These are phyloP conservation scores for Drosophila quadrilineata DNA, from an alignment of 1,140 invertebrate species.

Conservation along the genomic window DNA sequence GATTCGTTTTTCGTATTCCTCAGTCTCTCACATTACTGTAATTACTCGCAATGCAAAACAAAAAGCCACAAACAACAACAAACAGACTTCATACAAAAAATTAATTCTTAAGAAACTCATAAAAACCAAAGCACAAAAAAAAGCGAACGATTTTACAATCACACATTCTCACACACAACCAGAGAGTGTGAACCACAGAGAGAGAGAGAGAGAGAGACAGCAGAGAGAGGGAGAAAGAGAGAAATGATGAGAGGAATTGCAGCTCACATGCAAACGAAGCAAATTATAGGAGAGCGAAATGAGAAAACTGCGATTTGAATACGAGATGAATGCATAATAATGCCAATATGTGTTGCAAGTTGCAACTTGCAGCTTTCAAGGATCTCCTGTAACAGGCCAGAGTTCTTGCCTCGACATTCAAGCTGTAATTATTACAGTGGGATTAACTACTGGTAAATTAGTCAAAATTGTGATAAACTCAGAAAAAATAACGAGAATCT, in stretches of 20 bases:
- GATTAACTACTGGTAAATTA: too few species aligned
- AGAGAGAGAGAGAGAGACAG: too few species aligned
- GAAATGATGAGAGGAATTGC: not conserved
- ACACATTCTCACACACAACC: constrained; percentile 57
- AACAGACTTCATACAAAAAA: constrained; percentile 40
- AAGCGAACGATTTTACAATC: constrained; percentile 73
- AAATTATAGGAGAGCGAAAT: constrained; percentile 58
- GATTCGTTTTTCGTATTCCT: constrained; percentile 34
- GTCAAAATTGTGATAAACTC: too few species aligned
- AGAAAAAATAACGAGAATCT: too few species aligned
- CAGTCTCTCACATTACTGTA: constrained; percentile 63
- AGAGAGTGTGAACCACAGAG: not conserved
- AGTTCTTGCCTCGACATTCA: too few species aligned
- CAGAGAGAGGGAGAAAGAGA: not conserved
- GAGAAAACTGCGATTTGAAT: constrained; percentile 62
- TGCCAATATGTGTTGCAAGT: constrained; percentile 14
- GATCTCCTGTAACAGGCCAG: too few species aligned
- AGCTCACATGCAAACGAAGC: constrained; percentile 58
- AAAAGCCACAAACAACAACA: constrained; percentile 8
- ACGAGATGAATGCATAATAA: constrained; percentile 23
- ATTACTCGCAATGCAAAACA: constrained; percentile 58
- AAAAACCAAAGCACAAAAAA: constrained; percentile 73
- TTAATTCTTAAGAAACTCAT: constrained; percentile 74
- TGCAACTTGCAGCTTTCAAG: not conserved
- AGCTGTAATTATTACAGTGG: too few species aligned